Evolutionary conservation across 2,888 invertebrate genomes (phyloP), one percentile per base, ranked within the genome.

Genomic region (Siphlonurus alternatus): DNA sequence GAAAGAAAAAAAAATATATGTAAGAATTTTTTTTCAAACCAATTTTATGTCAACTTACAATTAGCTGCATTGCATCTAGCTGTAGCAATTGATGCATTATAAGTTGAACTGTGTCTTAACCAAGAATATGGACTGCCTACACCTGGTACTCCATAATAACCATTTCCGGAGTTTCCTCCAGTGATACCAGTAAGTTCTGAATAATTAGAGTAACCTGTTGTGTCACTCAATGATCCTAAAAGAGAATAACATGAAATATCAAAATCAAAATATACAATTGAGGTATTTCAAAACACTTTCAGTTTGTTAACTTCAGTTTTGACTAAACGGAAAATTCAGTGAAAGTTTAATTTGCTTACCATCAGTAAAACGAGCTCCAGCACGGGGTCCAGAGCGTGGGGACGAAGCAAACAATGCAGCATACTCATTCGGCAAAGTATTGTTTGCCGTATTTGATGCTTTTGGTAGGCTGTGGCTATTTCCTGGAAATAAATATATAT

Each of bases 181-280:
- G 56, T 56, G 22, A n/a, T 56, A 20, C 19, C 56, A 20, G 56
- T 22, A 5, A 56, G 56, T 56, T 78, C 78, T 62, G 87, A 86
- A 72, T 88, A 89, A 72, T 88, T 89, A 53, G 89, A 88, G 73
- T 84, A 85, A 7, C 87, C 87, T 74, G 89, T 89, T 1, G 89
- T 89, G 72, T 93, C 93, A 62, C 91, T 91, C 51, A 93, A 80
- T 67, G 91, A 91, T 23, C 92, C 93, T 23, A 77, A 77, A 22
- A 77, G 75, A n/a, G n/a, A n/a, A n/a, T n/a, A n/a, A n/a, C n/a
- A 69, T 75, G 76, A 20, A 74, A 69, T 2, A 74, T 73, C 3
- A 56, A 62, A 25, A 54, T 56, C n/a, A n/a, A n/a, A n/a, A n/a
- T n/a, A n/a, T n/a, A n/a, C n/a, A n/a, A n/a, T n/a, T n/a, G n/a